Evolutionary conservation across 2,888 invertebrate species (phyloP), one percentile per base, ranked within the genome.

Genomic region (Drosophila limbata): DNA sequence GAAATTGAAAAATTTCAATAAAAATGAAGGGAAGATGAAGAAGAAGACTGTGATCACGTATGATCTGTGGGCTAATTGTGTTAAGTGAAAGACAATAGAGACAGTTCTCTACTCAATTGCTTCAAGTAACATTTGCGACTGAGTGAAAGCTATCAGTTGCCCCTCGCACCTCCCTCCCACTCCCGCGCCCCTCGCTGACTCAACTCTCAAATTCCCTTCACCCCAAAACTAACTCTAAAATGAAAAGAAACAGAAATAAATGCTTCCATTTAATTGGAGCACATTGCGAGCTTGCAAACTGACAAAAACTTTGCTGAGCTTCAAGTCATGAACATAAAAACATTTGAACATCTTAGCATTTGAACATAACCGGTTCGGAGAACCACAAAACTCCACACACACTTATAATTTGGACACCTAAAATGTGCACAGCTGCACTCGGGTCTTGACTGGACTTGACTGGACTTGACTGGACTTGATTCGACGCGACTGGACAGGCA

Each of bases 351-450:
- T 31, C 10, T 31, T 3, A 31, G 8, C 13, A 37, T 37, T 37
- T n/a, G 37, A 19, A 28, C n/a, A 52, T 55, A 68, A 68, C 67
- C 50, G 63, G 63, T 67, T 37, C 10, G 21, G 40, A 45, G 45
- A 31, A 31, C 44, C 33, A 28, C 52, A 59, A 35, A 47, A 48
- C 48, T 31, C 5, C 25, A 61, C 17, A 50, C 19, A 52, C 10
- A 45, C 13, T n/a, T 33, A 56, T 28, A 57, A 25, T 65, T 76
- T 53, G 40, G 56, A 42, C 48, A 55, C 13, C 69, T 62, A 48
- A 73, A 69, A 63, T 42, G 40, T 33, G 42, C 63, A 48, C 77
- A 75, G 74, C 73, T 77, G 68, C 74, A 74, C 31, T 33, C 44
- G 51, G 53, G 57, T 44, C 52, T 25, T 35, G 51, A 44, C 69